Percentiles rank a stretch among this genome's conserved stretches.
Conservation (phyloP, 2,113 vertebrate genomes). For the Trichechus manatus region DNA sequence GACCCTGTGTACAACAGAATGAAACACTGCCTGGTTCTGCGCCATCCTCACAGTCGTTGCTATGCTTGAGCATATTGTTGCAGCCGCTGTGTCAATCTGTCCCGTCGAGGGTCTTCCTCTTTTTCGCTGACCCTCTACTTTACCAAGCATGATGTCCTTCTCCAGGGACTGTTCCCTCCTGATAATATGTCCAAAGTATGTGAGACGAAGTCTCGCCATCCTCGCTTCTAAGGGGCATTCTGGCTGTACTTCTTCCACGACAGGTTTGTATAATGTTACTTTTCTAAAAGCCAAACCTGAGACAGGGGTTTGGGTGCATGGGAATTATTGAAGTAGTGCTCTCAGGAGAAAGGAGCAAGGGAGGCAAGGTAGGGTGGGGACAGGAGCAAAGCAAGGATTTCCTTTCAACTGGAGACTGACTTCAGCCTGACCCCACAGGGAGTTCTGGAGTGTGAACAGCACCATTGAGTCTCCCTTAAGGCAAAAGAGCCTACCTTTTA, state of each 20-base stretch:
- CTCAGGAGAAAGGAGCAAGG: background rate
- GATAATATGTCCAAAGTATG: background rate
- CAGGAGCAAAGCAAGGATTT: background rate
- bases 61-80: too few relatives aligned
- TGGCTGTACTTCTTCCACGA: background rate
- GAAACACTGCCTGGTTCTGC: background rate
- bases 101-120: background rate
- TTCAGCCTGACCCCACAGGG: background rate
- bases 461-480: background rate
- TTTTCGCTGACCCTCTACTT: background rate
- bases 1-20: background rate
- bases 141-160: background rate
- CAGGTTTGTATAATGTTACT: background rate
- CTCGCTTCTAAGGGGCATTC: background rate
- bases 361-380: background rate
- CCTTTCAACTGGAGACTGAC: background rate
- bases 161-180: background rate
- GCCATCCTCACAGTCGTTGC: background rate
- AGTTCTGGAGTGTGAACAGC: background rate
- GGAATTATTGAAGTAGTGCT: background rate
- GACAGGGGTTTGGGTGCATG: background rate
- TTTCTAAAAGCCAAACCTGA: slow-evolving; percentile 11
- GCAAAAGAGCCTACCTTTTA: background rate
- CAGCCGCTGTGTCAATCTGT: background rate
- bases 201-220: background rate